phyloP scores from a whole-genome alignment of 2,113 vertebrate species.

The Stictonetta naevosa region DNA sequence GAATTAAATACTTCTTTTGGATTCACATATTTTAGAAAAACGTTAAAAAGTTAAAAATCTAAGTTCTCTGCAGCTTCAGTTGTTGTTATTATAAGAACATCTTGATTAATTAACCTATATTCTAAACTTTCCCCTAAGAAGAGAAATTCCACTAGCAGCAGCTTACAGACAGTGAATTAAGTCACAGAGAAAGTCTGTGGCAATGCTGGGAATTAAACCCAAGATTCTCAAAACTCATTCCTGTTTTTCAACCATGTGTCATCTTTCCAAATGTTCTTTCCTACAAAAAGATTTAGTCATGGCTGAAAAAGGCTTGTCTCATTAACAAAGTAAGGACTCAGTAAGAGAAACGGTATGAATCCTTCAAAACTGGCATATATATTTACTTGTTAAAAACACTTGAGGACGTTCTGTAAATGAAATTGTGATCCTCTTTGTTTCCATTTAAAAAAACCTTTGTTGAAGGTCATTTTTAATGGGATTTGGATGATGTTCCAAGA shows the following conservation, averaged over 20 bases:
- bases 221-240: slow-evolving; percentile 15
- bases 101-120: background rate
- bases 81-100: background rate
- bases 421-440: background rate
- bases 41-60: background rate
- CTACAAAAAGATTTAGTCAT: slow-evolving; percentile 21
- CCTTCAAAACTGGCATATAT: background rate
- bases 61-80: background rate
- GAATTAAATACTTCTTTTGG: background rate
- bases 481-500: background rate
- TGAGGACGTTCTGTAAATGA: slow-evolving; percentile 15
- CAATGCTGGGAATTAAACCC: slow-evolving; percentile 32
- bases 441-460: background rate
- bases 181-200: slow-evolving; percentile 53
- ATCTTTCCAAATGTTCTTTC: background rate
- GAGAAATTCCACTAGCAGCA: background rate
- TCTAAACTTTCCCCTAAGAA: background rate
- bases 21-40: background rate
- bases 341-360: background rate
- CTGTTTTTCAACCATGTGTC: slow-evolving; percentile 20
- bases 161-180: slow-evolving; percentile 4
- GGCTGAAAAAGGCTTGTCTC: background rate
- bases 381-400: slow-evolving; percentile 22
- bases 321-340: background rate
- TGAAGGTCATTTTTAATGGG: slow-evolving; percentile 10